These are phyloP conservation scores for Sphinx pinastri DNA, from an alignment of 2,888 invertebrate genomes.

Conservation along the genomic window DNA sequence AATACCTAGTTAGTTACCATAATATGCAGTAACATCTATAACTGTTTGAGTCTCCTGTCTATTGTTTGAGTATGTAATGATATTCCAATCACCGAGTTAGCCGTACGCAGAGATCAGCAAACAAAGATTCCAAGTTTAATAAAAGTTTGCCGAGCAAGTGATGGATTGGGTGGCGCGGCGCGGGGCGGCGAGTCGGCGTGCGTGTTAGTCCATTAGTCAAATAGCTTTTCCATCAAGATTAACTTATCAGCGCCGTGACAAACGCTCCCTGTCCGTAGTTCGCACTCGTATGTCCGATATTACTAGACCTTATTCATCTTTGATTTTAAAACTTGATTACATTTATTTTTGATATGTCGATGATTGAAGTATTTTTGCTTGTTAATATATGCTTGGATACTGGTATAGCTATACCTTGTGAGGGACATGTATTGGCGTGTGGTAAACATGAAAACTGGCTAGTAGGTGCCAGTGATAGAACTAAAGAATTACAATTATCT, in stretches of 20 bases:
- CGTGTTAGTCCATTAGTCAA: slow-evolving; percentile 63
- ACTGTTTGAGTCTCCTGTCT: too few relatives aligned
- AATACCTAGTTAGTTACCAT: too few relatives aligned
- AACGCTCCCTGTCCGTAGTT: slow-evolving; percentile 37
- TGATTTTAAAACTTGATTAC: background rate
- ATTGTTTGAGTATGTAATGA: background rate
- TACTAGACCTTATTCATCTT: background rate
- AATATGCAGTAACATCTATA: too few relatives aligned
- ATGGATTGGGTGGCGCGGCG: slow-evolving; percentile 34
- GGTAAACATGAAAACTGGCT: too few relatives aligned
- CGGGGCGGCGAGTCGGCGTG: slow-evolving; percentile 39
- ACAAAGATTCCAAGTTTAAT: slow-evolving; percentile 1
- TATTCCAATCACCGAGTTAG: background rate
- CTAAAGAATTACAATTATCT: too few relatives aligned
- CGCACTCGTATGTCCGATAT: background rate
- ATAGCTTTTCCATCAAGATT: slow-evolving; percentile 72
- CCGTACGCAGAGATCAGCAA: background rate
- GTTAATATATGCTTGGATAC: too few relatives aligned
- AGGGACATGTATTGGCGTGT: too few relatives aligned
- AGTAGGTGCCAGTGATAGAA: too few relatives aligned
- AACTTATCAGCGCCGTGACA: slow-evolving; percentile 59
- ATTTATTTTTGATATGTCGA: background rate
- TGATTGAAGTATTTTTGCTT: too few relatives aligned
- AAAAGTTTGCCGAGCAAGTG: background rate
- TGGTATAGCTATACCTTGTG: too few relatives aligned